Base-by-base conservation (phyloP, 2,888 invertebrate genomes). In the Leptinotarsa rubiginosa region DNA sequence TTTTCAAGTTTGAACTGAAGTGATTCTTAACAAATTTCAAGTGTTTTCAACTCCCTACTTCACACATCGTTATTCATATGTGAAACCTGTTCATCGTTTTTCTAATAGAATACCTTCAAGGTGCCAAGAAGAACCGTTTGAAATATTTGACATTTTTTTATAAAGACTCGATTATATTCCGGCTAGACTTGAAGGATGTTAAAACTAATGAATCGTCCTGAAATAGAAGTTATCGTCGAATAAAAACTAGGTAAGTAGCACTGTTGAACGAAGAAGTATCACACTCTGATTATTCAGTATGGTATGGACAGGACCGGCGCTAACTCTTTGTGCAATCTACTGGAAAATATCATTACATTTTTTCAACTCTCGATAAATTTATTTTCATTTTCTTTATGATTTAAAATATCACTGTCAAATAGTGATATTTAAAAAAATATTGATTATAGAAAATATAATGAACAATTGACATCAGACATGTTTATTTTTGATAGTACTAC, bases 241-340 rank as follows among this genome's bases (percentile, higher is more conserved):
- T 25, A 56, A 56, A 56, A 56, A 56, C 56, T 56, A 56, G 56
- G 56, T 56, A 56, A 56, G 56, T 56, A 22, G 56, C 56, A 56
- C 56, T 22, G 25, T 22, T 22, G 4, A 56, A 56, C 22, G 56
- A 56, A 56, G 56, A 56, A 56, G 56, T 56, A 56, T 56, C 25
- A 56, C 56, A 56, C 22, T 56, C 56, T 56, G 22, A 56, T 56
- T 56, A 56, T 56, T 56, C 56, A 56, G 13, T 22, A 56, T 56
- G 12, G 56, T 22, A 56, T 12, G 15, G 15, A 15, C 56, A 56
- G 56, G 56, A 22, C 22, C 56, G 56, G 56, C 18, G 20, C 13
- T 4, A 22, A 22, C 22, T 22, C 0, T 56, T 25, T 22, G 13
- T 4, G 18, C 12, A 13, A 4, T 13, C 56, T 12, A 15, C 20